Evolutionary conservation across 2,113 vertebrate species (phyloP).

Genomic region (Anser cygnoides): DNA sequence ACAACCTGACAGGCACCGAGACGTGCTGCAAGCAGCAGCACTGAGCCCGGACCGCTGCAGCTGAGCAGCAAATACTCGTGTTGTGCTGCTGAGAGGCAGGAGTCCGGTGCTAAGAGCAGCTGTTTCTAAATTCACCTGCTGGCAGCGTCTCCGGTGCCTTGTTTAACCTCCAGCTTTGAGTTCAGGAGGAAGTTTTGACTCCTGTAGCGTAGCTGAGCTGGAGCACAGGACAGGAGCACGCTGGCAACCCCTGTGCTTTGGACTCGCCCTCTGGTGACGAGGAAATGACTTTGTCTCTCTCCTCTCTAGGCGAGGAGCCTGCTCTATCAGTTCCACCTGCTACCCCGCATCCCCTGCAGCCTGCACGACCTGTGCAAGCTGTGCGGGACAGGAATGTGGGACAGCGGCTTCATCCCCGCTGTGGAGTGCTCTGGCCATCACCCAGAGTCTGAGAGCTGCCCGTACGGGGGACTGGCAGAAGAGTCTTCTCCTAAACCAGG

Average conservation of each 20-base stretch:
- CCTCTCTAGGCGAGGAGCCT: constrained; percentile 89
- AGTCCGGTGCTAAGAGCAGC: background rate
- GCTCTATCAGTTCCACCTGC: constrained; percentile 94
- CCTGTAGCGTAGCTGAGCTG: background rate
- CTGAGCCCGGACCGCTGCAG: background rate
- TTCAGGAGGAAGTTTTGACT: background rate
- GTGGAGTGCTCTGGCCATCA: constrained; percentile 95
- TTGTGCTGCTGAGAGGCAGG: background rate
- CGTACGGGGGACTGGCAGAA: constrained; percentile 87
- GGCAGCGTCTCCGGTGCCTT: background rate
- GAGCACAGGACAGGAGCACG: background rate
- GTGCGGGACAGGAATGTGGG: constrained; percentile 97
- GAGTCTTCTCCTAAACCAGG: constrained; percentile 73
- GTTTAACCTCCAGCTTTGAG: background rate
- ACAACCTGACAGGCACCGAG: background rate
- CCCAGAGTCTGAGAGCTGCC: constrained; percentile 87
- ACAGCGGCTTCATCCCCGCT: constrained; percentile 93
- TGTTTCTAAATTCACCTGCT: background rate
- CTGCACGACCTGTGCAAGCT: constrained; percentile 93
- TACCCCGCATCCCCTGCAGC: constrained; percentile 94
- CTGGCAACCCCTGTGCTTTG: accelerated
- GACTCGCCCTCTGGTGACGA: background rate
- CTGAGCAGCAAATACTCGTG: background rate
- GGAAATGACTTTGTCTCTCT: background rate
- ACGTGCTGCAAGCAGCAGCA: background rate